These are phyloP conservation scores for Belgica antarctica DNA, from an alignment of 2,888 invertebrate species.

Conservation along the genomic window DNA sequence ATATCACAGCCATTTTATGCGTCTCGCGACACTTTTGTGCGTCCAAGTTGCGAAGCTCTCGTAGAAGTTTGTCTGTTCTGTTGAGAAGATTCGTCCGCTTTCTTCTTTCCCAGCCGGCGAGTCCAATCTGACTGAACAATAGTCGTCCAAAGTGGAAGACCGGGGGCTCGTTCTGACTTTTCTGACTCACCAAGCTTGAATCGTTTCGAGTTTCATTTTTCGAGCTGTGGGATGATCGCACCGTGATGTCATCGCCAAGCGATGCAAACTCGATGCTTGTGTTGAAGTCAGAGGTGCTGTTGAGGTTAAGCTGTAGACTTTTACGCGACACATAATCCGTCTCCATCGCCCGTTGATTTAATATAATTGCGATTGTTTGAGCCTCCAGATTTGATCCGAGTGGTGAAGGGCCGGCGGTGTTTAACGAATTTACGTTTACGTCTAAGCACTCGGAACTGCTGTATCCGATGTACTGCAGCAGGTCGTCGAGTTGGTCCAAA, in stretches of 20 bases:
- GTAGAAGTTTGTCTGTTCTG: slow-evolving; percentile 81
- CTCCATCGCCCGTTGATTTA: slow-evolving; percentile 82
- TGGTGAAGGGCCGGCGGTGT: slow-evolving; percentile 74
- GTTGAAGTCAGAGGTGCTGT: neutral
- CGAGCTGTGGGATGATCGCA: slow-evolving; percentile 19
- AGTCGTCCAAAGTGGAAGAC: slow-evolving; percentile 79
- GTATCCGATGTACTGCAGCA: slow-evolving; percentile 85
- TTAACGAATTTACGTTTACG: slow-evolving; percentile 65
- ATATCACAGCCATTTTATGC: slow-evolving; percentile 96
- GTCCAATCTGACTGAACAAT: slow-evolving; percentile 87
- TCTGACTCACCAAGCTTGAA: slow-evolving; percentile 52
- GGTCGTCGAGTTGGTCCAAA: slow-evolving; percentile 87
- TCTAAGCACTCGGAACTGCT: slow-evolving; percentile 86
- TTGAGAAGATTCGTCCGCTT: slow-evolving; percentile 79
- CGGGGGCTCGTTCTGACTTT: slow-evolving; percentile 60
- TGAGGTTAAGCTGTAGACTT: slow-evolving; percentile 45
- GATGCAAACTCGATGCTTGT: slow-evolving; percentile 37
- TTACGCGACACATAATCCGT: slow-evolving; percentile 64
- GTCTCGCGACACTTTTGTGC: slow-evolving; percentile 87
- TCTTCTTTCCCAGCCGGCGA: slow-evolving; percentile 86
- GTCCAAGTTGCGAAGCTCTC: slow-evolving; percentile 91
- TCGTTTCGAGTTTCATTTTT: slow-evolving; percentile 42
- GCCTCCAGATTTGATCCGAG: slow-evolving; percentile 75
- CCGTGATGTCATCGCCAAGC: slow-evolving; percentile 29
- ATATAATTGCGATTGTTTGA: slow-evolving; percentile 79